Evolutionary conservation across 2,888 invertebrate species (phyloP), one percentile per base, ranked within the genome.

Genomic region (Argynnis bischoffii): DNA sequence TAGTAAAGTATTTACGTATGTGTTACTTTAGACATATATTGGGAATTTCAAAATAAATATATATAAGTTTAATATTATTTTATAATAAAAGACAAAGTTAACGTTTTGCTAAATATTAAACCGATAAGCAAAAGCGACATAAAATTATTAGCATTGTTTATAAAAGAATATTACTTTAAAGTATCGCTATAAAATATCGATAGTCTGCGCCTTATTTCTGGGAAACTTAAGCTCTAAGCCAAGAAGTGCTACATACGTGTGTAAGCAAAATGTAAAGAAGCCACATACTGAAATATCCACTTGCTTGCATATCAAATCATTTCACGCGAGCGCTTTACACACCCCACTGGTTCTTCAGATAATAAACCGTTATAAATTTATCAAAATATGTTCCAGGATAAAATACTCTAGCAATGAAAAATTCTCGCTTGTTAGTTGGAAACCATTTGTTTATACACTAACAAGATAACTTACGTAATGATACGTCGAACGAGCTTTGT

Each of bases 381-480:
- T 70, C 70, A 70, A 68, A 70, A 68, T 66, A 65, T 53, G 59
- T 55, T 66, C 48, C 68, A 53, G 66, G 65, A 70, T 71, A 69
- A 63, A 69, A 64, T 68, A 47, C 55, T 59, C 63, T 41, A 35
- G 60, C 67, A 51, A 66, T 73, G 74, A 74, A 71, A 74, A 74
- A 74, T 74, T 66, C 61, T 55, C 67, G 65, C 73, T 73, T 74
- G 74, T 73, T 74, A 74, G 70, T 70, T 66, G 59, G 59, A 53
- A 66, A 69, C 66, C 72, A 74, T 74, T 71, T 74, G 69, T 72
- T 69, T 72, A 66, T 71, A 64, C 35, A 41, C 70, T 74, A 74
- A 74, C 74, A 68, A 74, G 74, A 69, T 72, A 73, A 73, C 72
- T 72, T 64, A 59, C 51, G 63, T 71, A 70, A 70, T 73, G 68